Conservation (phyloP, 1,140 invertebrate species). For the Drosophila pandora region DNA sequence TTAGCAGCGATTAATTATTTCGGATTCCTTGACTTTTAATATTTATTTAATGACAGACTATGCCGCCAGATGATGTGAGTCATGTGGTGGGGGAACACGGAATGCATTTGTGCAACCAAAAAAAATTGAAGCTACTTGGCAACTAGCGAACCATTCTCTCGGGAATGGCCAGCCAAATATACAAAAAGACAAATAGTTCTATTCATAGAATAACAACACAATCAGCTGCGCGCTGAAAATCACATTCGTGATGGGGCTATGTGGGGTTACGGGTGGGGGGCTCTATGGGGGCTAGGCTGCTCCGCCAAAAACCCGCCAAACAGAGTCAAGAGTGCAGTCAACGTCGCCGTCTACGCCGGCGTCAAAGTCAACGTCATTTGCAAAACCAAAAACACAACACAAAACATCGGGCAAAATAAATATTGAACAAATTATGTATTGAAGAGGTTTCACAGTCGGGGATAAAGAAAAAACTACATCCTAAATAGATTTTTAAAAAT, state of each 20-base stretch:
- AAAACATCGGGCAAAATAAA: conserved; percentile 64
- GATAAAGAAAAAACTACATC: too few relatives aligned
- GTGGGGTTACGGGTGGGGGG: conserved; percentile 4
- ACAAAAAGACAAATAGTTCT: conserved; percentile 39
- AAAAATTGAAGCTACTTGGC: conserved; percentile 31
- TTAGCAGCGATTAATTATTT: conserved; percentile 11
- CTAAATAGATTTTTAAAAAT: too few relatives aligned
- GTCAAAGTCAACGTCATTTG: conserved; percentile 32
- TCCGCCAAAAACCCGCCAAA: conserved; percentile 57
- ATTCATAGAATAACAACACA: conserved; percentile 74
- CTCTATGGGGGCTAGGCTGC: not conserved
- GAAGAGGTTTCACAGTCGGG: conserved; percentile 48
- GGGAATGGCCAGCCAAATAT: conserved; percentile 35
- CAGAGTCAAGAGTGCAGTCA: conserved; percentile 65
- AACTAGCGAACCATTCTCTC: conserved; percentile 49
- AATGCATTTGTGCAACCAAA: conserved; percentile 34
- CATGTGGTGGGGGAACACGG: conserved; percentile 28
- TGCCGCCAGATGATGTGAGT: conserved; percentile 37
- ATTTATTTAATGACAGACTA: conserved; percentile 30
- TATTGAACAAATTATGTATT: conserved; percentile 78
- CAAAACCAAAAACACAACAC: conserved; percentile 58
- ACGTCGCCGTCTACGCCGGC: conserved; percentile 26
- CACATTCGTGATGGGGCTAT: conserved; percentile 38
- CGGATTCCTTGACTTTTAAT: not conserved
- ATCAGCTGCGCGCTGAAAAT: conserved; percentile 76